These are phyloP conservation scores for Nasonovia ribisnigri DNA, from an alignment of 2,888 invertebrate species.

Conservation along the genomic window DNA sequence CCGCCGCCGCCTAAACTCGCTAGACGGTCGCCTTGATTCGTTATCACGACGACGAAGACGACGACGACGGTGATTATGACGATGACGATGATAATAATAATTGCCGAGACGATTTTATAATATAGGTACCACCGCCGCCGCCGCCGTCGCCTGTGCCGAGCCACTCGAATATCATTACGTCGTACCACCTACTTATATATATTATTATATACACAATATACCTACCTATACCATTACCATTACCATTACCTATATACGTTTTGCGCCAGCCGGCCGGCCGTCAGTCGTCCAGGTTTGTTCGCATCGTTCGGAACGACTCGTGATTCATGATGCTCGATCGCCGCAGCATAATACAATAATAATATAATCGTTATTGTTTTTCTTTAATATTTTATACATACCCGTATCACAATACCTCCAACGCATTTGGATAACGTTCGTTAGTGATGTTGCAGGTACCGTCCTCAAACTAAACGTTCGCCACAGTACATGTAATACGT, in stretches of 20 bases:
- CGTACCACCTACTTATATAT: constrained; percentile 5
- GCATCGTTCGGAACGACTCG: background rate
- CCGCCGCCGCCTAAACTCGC: too few species aligned
- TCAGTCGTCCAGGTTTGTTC: constrained; percentile 40
- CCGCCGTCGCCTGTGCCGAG: background rate
- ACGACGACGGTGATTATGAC: background rate
- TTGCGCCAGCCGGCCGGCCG: constrained; percentile 27
- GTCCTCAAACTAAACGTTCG: background rate
- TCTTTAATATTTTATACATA: background rate
- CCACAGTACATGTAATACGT: background rate
- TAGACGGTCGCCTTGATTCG: background rate
- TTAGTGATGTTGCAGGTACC: background rate
- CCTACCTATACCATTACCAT: background rate
- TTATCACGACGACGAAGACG: background rate
- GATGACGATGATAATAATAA: background rate
- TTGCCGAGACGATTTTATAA: background rate
- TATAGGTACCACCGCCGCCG: background rate
- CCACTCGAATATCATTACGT: background rate
- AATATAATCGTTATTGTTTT: background rate
- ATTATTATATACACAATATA: background rate
- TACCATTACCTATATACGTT: constrained; percentile 20
- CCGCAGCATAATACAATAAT: background rate
- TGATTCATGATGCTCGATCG: background rate
- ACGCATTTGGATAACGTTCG: background rate
- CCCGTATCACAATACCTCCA: too few species aligned